Evolutionary conservation across 2,797 vertebrate genomes (phyloP), one percentile per base, ranked within the genome.

Genomic region (Chelmon rostratus): DNA sequence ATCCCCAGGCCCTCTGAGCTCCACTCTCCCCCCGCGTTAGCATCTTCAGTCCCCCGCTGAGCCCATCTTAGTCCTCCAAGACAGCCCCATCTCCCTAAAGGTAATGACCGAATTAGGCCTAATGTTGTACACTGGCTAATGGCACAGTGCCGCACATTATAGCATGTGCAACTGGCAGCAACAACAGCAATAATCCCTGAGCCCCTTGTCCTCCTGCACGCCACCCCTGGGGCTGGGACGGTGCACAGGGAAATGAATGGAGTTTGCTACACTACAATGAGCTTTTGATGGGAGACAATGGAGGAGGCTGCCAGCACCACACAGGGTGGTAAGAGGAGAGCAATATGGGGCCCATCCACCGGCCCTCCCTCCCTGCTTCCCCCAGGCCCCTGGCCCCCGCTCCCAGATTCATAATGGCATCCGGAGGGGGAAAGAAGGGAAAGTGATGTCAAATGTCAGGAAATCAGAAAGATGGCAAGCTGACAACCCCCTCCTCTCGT

Each of bases 251-350:
- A 95, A 94, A 96, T 96, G 94, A 96, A 96, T 96, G 95, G 94
- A 94, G 94, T 95, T 96, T 95, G 94, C 94, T 88, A 94, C 94
- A 95, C 95, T 94, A 95, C 95, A 96, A 96, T 96, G 95, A 96
- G 95, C 95, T 96, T 96, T 96, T 96, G 95, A 96, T 96, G 96
- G 95, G 94, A 95, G 93, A 96, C 96, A 96, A 96, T 96, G 94
- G 95, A 95, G 91, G 91, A 94, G 92, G 92, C 94, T 95, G 94
- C 94, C 94, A 94, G 92, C 93, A 87, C 94, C 94, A 94, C 94
- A 94, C 93, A 90, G 94, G 90, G 93, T 93, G 94, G 90, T 93
- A 91, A 91, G 92, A 93, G 85, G 87, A 92, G 93, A 93, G 94
- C 95, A 95, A 95, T 95, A 95, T 95, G 94, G 94, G 93, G 93